Evolutionary conservation across 2,888 invertebrate species (phyloP).

Genomic region (Gari tellinella): DNA sequence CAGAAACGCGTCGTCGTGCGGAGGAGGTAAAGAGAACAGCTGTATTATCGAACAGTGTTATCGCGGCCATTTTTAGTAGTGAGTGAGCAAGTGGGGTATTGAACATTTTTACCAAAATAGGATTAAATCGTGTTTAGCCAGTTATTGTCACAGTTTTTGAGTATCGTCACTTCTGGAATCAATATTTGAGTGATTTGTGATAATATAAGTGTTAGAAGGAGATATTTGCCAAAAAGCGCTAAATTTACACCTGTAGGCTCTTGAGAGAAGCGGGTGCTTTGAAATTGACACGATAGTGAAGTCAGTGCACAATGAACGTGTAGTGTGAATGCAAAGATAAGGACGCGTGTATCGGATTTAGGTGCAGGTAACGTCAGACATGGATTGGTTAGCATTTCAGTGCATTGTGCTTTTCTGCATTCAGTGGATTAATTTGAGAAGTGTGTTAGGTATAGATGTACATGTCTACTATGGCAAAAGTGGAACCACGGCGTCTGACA

Average conservation of each 20-base stretch:
- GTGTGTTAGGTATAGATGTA: constrained; percentile 46
- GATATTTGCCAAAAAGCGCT: no score
- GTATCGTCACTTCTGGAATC: no score
- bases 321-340: constrained; percentile 1
- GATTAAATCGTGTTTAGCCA: no score
- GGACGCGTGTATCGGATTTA: constrained; percentile 7
- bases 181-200: no score
- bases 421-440: constrained; percentile 28
- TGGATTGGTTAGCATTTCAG: constrained; percentile 1
- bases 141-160: no score
- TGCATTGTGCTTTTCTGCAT: constrained; percentile 15
- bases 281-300: constrained; percentile 9
- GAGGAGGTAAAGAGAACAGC: constrained; percentile 57
- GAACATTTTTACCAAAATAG: no score
- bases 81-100: no score
- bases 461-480: constrained; percentile 44
- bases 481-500: constrained; percentile 31
- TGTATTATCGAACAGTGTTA: constrained; percentile 33
- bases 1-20: constrained; percentile 19
- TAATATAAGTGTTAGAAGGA: no score
- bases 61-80: constrained; percentile 49
- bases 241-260: no score
- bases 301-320: constrained; percentile 18
- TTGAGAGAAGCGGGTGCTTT: constrained; percentile 19
- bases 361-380: background rate